Conservation (phyloP, 2,113 vertebrate species). For the Danio rerio region GRCz12tu NC_133192.1:12225501-12226000, state of each 20-base stretch:
- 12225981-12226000: too few relatives aligned
- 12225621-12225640: conserved; percentile 31
- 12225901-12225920: too few relatives aligned
- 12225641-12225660: conserved; percentile 36
- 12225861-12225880: too few relatives aligned
- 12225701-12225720: conserved; percentile 8
- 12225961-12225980: too few relatives aligned
- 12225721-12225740: neutral
- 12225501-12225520: neutral
- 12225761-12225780: neutral
- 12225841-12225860: too few relatives aligned
- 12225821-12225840: too few relatives aligned
- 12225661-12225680: conserved; percentile 34
- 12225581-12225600: conserved; percentile 43
- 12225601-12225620: conserved; percentile 29
- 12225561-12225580: neutral
- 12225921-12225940: too few relatives aligned
- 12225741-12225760: neutral
- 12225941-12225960: too few relatives aligned
- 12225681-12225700: conserved; percentile 23
- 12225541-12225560: neutral
- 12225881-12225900: too few relatives aligned
- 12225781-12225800: neutral
- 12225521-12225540: neutral
- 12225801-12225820: too few relatives aligned